Evolutionary conservation across 2,113 vertebrate species (phyloP), one percentile per base, ranked within the genome.

Genomic region (Etheostoma spectabile): DNA sequence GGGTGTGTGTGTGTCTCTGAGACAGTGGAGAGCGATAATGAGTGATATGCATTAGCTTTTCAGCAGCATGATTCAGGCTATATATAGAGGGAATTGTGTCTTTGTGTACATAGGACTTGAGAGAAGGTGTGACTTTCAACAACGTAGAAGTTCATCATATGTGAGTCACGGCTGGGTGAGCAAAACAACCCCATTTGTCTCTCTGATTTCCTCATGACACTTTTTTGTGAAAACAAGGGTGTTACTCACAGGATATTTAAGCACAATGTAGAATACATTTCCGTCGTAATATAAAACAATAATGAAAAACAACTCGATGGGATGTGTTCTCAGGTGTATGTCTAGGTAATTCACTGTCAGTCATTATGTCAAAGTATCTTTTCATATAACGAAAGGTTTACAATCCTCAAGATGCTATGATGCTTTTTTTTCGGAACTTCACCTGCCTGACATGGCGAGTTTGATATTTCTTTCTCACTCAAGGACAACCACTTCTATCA

Each of bases 21-120:
- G 86, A 80, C 73, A 84, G 75, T 75, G 69, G 52, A 60, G 66
- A 86, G 80, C 60, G 73, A 82, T 91, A 87, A 89, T 91, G 88
- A 93, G 82, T 92, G 90, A 94, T 92, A 85, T 85, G 52, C 79
- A 77, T 91, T 88, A 67, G 77, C 35, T 18, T 27, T 78, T 85
- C 57, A 84, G 65, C 62, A 79, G 76, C 63, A 24, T 70, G 86
- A 82, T 64, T 35, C 42, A 4, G 22, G 63, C 86, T 92, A 91
- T 88, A 86, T 89, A 88, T 92, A 88, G 86, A 86, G 38, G 48
- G 77, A 75, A 81, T 86, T 85, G 74, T 79, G 69, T 79, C 79
- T 77, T 86, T 77, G 55, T 81, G 79, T 80, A 70, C 24, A 77
- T 42, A 82, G 57, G 57, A 51, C 57, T 82, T 55, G 46, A 70